These are phyloP conservation scores for Epinotia bilunana DNA, from an alignment of 2,888 invertebrate genomes.

Conservation along the genomic window DNA sequence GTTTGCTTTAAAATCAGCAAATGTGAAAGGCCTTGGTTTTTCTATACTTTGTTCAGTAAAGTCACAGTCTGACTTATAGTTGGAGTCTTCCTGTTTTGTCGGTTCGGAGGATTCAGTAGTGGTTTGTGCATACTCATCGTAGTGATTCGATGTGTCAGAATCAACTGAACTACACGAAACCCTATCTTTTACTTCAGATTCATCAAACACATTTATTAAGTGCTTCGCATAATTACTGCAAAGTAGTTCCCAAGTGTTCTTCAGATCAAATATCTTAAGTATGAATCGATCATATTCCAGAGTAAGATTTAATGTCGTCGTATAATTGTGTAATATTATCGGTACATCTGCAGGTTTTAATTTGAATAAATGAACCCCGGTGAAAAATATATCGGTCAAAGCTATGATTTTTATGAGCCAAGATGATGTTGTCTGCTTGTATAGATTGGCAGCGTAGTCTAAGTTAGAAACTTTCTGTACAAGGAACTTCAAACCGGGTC, in stretches of 20 bases:
- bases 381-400: slow-evolving; percentile 92
- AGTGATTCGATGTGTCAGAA: slow-evolving; percentile 73
- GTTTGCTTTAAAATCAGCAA: slow-evolving; percentile 84
- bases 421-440: slow-evolving; percentile 95
- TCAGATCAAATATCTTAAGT: slow-evolving; percentile 85
- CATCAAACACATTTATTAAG: slow-evolving; percentile 73
- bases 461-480: slow-evolving; percentile 96
- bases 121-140: slow-evolving; percentile 67
- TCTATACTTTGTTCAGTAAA: slow-evolving; percentile 51
- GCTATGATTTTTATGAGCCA: slow-evolving; percentile 96
- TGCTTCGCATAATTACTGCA: slow-evolving; percentile 84
- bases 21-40: slow-evolving; percentile 80
- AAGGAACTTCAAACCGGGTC: slow-evolving; percentile 96
- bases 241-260: slow-evolving; percentile 85
- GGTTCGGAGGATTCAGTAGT: slow-evolving; percentile 49
- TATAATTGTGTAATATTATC: slow-evolving; percentile 85
- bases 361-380: slow-evolving; percentile 87
- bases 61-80: slow-evolving; percentile 47
- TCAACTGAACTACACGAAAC: slow-evolving; percentile 74
- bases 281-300: slow-evolving; percentile 84
- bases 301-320: slow-evolving; percentile 81
- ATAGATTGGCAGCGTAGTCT: slow-evolving; percentile 94
- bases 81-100: slow-evolving; percentile 45
- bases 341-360: slow-evolving; percentile 86
- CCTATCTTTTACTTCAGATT: slow-evolving; percentile 67